Base-by-base conservation (phyloP, 2,797 vertebrate species). In the Sebastes alutus region DNA sequence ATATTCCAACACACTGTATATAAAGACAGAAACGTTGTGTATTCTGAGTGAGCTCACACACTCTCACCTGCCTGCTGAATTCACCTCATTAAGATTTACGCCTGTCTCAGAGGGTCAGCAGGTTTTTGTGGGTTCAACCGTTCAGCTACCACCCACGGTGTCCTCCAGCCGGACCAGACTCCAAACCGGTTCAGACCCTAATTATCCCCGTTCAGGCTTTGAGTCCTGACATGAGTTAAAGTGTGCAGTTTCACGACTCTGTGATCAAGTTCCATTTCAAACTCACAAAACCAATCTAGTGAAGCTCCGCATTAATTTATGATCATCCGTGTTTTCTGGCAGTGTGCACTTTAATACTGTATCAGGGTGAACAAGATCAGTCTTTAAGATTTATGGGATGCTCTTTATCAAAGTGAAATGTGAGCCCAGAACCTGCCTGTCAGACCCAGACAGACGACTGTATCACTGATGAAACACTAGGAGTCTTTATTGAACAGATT, bases 401-500 rank as follows among this genome's bases (percentile, higher is more conserved):
- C 11, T 32, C 54, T 78, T 65, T 20, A 68, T 12, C 60, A 2
- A 20, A 23, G 68, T 70, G 29, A 38, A 64, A 33, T 25, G 6
- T 9, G 75, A 83, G 74, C 74, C 77, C 83, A 72, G 80, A 69
- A 72, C 12, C 63, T 59, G 72, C 54, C 62, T 46, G 70, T 77
- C 61, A 35, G 52, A 8, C 68, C 35, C 23, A 62, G 38, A 23
- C 42, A 12, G 25, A 25, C 18, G n/a, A 11, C 46, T 58, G 56
- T 11, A 9, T 32, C 30, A 12, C 64, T 23, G 33, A 46, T 38
- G 11, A 69, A 72, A 75, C 72, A 60, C n/a, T 20, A 2, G 18
- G 46, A 27, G 25, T n/a, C 16, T 60, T 32, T 22, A 20, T 60
- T 25, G 11, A 77, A 63, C 33, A 23, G 38, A 69, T 78, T 65